Evolutionary conservation across 1,140 invertebrate genomes (phyloP).

Genomic region (Drosophila lacteicornis): DNA sequence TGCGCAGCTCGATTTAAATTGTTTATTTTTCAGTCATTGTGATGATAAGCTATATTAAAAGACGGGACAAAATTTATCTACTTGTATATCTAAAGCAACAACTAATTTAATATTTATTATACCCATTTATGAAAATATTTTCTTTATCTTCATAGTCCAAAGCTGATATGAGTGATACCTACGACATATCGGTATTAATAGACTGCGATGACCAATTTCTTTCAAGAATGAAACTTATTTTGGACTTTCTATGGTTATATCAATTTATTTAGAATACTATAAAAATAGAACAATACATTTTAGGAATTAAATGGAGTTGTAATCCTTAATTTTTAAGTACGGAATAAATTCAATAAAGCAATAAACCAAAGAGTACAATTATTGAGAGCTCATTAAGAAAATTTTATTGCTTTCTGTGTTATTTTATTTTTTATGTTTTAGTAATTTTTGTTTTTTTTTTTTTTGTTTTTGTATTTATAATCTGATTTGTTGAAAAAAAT

Average conservation of each 20-base stretch:
- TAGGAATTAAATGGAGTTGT: neutral
- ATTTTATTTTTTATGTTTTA: too few species aligned
- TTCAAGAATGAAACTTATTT: neutral
- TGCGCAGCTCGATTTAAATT: conserved; percentile 12
- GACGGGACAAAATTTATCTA: neutral
- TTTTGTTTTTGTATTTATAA: too few species aligned
- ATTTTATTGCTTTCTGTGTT: neutral
- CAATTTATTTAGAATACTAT: neutral
- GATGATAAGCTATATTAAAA: neutral
- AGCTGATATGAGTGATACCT: neutral
- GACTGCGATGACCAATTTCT: conserved; percentile 20
- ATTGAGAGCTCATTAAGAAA: conserved; percentile 3
- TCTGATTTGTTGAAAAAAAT: neutral
- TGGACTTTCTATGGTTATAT: neutral
- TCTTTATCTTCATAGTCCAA: conserved; percentile 1
- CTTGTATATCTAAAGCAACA: neutral
- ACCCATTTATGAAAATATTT: neutral
- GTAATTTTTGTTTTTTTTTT: too few species aligned
- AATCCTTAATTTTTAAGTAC: neutral
- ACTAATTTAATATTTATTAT: neutral
- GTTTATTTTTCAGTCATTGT: neutral
- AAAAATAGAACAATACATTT: neutral
- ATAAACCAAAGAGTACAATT: neutral
- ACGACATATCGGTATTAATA: conserved; percentile 29
- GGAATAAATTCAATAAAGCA: neutral